Conservation (phyloP, 30 jellyfish, hydroid and myxozoan genomes). For the Aurelia coerulea region DNA sequence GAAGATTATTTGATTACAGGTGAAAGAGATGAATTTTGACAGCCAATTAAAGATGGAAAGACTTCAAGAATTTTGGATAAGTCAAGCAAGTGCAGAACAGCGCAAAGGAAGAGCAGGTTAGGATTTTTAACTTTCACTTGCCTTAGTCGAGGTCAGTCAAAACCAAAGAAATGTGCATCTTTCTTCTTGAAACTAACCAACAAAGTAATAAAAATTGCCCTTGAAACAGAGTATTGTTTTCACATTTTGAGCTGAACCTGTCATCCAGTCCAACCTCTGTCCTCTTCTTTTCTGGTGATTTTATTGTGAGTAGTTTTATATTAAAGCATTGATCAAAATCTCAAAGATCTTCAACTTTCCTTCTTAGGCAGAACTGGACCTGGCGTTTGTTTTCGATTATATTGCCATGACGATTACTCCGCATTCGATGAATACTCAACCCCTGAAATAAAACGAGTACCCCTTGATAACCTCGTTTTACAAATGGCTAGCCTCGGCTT, state of each 20-base stretch:
- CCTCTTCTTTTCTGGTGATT: too few relatives aligned
- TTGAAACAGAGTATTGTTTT: too few relatives aligned
- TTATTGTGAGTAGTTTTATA: too few relatives aligned
- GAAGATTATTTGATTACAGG: constrained; percentile 20
- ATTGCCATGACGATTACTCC: constrained; percentile 90
- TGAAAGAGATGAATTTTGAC: constrained; percentile 93
- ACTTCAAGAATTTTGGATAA: constrained; percentile 96
- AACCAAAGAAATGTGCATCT: too few relatives aligned
- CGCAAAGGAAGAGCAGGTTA: constrained; percentile 99
- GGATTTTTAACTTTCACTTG: neutral
- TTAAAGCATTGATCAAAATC: too few relatives aligned
- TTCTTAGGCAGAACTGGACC: constrained; percentile 99
- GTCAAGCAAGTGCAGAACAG: constrained; percentile 99
- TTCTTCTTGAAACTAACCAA: too few relatives aligned
- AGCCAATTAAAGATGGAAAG: constrained; percentile 87
- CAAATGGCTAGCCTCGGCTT: constrained; percentile 98
- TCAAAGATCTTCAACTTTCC: too few relatives aligned
- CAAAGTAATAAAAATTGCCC: too few relatives aligned
- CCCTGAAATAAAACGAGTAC: constrained; percentile 98
- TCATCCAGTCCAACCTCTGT: too few relatives aligned
- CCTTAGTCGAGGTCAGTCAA: too few relatives aligned
- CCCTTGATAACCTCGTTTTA: constrained; percentile 88
- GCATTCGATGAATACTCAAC: constrained; percentile 92
- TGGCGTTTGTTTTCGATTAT: constrained; percentile 98
- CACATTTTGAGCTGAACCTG: too few relatives aligned